Conservation (phyloP, 2,113 vertebrate genomes). For the Thalassoma bifasciatum region DNA sequence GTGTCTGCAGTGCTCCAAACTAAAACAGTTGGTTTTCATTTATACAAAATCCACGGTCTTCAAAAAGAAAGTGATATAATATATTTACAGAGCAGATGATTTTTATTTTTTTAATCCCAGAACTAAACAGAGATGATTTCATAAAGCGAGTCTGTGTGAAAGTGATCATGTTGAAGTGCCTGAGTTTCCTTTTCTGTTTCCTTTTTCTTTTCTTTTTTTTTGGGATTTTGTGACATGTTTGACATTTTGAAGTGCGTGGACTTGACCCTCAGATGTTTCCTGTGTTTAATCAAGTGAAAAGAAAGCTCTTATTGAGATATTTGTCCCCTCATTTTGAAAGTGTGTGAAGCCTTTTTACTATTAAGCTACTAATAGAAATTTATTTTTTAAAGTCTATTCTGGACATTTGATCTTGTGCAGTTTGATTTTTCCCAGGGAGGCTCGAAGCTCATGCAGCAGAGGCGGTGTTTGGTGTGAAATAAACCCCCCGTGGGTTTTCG, state of each 20-base stretch:
- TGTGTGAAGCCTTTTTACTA: too few species aligned
- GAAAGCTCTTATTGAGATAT: neutral
- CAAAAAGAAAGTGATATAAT: too few species aligned
- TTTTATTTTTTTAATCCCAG: too few species aligned
- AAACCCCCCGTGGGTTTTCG: slow-evolving; percentile 14
- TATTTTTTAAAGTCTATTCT: too few species aligned
- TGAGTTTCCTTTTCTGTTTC: too few species aligned
- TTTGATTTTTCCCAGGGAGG: neutral
- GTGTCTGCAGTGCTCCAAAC: slow-evolving; percentile 5
- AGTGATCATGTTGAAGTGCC: neutral
- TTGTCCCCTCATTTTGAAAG: neutral
- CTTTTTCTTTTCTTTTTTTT: neutral
- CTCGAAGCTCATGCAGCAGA: neutral
- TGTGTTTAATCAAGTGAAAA: slow-evolving; percentile 5
- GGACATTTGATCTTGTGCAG: too few species aligned
- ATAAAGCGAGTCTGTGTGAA: too few species aligned
- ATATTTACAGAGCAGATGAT: too few species aligned
- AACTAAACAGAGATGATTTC: too few species aligned
- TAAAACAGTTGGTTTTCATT: slow-evolving; percentile 49
- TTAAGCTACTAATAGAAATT: too few species aligned
- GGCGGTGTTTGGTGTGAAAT: neutral
- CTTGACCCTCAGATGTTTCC: slow-evolving; percentile 11
- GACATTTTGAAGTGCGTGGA: slow-evolving; percentile 35
- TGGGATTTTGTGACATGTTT: neutral
- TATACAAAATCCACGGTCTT: too few species aligned